These are phyloP conservation scores for Hymenopus coronatus DNA, from an alignment of 2,888 invertebrate species.

Conservation along the genomic window DNA sequence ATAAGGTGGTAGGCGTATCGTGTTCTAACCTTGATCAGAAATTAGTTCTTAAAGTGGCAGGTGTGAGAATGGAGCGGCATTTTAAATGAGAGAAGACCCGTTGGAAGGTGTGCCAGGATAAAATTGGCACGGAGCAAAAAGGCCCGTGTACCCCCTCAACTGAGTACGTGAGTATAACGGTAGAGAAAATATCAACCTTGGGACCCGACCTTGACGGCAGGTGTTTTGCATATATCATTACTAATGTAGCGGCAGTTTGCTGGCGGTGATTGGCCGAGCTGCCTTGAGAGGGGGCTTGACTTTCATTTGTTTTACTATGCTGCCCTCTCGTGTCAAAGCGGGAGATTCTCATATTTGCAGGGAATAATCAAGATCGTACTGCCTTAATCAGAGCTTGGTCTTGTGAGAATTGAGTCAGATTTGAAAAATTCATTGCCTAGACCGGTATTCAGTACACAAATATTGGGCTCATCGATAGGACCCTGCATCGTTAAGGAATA, in stretches of 20 bases:
- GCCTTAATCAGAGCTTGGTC: too few species aligned
- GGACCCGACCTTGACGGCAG: neutral
- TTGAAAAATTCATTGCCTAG: too few species aligned
- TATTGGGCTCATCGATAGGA: too few species aligned
- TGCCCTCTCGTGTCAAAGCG: neutral
- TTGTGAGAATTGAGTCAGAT: too few species aligned
- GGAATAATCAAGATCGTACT: too few species aligned
- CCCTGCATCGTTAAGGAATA: too few species aligned
- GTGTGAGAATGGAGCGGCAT: neutral
- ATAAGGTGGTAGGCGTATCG: too few species aligned
- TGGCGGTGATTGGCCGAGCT: neutral
- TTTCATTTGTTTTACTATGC: neutral
- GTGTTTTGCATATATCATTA: neutral
- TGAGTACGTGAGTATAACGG: neutral
- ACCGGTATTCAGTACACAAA: too few species aligned
- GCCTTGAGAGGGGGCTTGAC: neutral
- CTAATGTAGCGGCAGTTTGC: neutral
- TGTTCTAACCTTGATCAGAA: too few species aligned
- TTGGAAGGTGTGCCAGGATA: neutral
- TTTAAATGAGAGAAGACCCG: neutral
- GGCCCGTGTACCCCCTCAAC: neutral
- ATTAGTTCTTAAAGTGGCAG: too few species aligned
- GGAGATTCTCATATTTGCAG: too few species aligned
- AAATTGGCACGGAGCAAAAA: neutral
- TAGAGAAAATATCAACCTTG: neutral